Base-by-base conservation (phyloP, 2,113 vertebrate species). In the Saguinus midas region DNA sequence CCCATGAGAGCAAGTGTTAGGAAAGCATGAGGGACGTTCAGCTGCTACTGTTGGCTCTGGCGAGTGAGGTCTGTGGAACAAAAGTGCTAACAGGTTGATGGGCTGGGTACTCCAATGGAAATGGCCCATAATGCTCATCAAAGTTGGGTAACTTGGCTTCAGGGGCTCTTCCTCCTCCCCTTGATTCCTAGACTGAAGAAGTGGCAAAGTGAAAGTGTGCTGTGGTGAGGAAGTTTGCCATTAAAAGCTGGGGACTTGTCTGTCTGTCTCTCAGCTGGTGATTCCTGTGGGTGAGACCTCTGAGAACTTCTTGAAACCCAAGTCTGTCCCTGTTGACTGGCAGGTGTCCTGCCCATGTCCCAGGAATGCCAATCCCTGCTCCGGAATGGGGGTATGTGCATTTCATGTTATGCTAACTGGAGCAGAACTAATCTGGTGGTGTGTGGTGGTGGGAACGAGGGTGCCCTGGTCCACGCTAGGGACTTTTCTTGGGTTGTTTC, bases 301-400 rank as follows among this genome's bases (percentile, higher is more conserved):
- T 29, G 35, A 84, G 70, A 70, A 8, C 20, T 43, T 48, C 43
- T 84, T 16, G 6, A 23, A 27, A 18, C 10, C 58, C 35, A 8
- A 1, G 16, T 8, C n/a, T 79, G 25, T 91, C 32, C 81, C 45
- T 73, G 8, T 12, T 25, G 20, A 66, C 43, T 48, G 12, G 20
- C 61, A 16, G 12, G 68, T 21, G 9, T 68, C 27, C 23, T 43
- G 6, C 37, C 64, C 25, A 16, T 1, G 0, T 27, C 87, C 18
- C 32, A 35, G 32, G 13, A 37, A 64, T 4, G 8, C 10, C 9
- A 35, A 32, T 21, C 76, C 18, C 35, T 0, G 0, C 58, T 95
- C 29, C 37, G 37, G 40, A 27, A 13, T 8, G 23, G 12, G 21
- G 23, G 4, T 82, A 0, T 0, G 11, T 35, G n/a, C 8, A 1